A percentile compares a stretch with the other conserved stretches of the same genome.
These are phyloP conservation scores for Antheraea pernyi DNA, from an alignment of 1,140 invertebrate species.

Conservation along the genomic window DNA sequence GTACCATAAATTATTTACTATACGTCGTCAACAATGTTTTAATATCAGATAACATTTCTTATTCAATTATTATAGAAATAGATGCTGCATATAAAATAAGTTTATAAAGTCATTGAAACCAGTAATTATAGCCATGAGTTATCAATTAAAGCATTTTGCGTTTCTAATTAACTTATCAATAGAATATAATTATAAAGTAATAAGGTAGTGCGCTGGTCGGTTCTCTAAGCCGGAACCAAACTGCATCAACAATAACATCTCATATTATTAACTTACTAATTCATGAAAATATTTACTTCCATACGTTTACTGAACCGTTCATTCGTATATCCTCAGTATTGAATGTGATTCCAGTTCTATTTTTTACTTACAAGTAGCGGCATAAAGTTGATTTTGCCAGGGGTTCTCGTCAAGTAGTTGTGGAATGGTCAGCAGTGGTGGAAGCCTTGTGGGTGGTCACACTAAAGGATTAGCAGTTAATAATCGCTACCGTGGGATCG, in stretches of 20 bases:
- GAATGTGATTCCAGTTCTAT: background rate
- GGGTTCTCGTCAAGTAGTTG: background rate
- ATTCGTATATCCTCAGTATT: slow-evolving; percentile 34
- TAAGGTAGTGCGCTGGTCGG: background rate
- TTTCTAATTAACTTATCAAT: background rate
- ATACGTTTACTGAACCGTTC: slow-evolving; percentile 31
- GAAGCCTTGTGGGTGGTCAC: slow-evolving; percentile 38
- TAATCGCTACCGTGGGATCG: slow-evolving; percentile 25
- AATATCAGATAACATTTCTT: too few relatives aligned
- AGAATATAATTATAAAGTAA: background rate
- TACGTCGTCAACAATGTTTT: too few relatives aligned
- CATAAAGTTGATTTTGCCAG: background rate
- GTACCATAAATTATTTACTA: too few relatives aligned
- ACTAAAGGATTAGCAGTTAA: slow-evolving; percentile 29
- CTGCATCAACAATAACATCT: background rate
- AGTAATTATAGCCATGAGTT: background rate
- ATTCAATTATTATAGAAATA: too few relatives aligned
- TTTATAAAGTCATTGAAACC: background rate
- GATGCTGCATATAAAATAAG: too few relatives aligned
- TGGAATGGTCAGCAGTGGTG: background rate
- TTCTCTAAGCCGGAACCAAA: background rate
- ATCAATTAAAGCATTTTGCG: background rate
- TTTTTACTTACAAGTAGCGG: background rate
- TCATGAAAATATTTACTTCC: slow-evolving; percentile 12
- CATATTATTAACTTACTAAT: background rate